A percentile compares a stretch with the other conserved stretches of the same genome.
phyloP scores from a whole-genome alignment of 2,888 invertebrate genomes.

The Neocrepidodera transversa region DNA sequence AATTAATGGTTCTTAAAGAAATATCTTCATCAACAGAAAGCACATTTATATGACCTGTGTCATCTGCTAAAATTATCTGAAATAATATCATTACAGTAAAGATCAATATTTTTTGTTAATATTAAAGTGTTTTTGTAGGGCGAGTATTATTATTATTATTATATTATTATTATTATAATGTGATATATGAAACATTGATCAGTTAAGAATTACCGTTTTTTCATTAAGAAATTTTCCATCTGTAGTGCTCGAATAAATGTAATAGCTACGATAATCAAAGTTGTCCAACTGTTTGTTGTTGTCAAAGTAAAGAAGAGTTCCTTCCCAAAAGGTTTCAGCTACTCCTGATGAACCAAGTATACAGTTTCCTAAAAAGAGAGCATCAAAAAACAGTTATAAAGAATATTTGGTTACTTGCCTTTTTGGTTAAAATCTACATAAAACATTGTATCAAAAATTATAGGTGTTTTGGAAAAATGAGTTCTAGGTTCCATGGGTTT shows the following conservation, averaged over 20 bases:
- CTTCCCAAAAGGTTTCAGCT: slow-evolving; percentile 68
- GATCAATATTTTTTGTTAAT: too few species aligned
- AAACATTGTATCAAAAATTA: slow-evolving; percentile 50
- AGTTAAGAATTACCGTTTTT: slow-evolving; percentile 45
- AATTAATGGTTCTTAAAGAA: slow-evolving; percentile 53
- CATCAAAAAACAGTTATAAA: not conserved
- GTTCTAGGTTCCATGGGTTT: slow-evolving; percentile 50
- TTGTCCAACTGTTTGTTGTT: slow-evolving; percentile 57
- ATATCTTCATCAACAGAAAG: slow-evolving; percentile 49
- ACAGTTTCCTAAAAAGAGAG: slow-evolving; percentile 58
- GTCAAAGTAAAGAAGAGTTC: slow-evolving; percentile 66
- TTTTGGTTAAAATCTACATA: slow-evolving; percentile 53
- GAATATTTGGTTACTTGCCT: slow-evolving; percentile 43
- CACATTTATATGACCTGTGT: slow-evolving; percentile 63
- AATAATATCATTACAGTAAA: too few species aligned
- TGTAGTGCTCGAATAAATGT: slow-evolving; percentile 61
- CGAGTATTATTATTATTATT: too few species aligned
- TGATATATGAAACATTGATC: too few species aligned
- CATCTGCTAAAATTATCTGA: slow-evolving; percentile 63
- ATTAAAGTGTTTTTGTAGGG: too few species aligned
- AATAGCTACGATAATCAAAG: slow-evolving; percentile 50
- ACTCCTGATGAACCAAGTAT: slow-evolving; percentile 68
- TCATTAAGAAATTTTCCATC: slow-evolving; percentile 58
- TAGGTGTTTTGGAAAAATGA: slow-evolving; percentile 48
- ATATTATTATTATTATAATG: too few species aligned